These are phyloP conservation scores for Blastomussa wellsi DNA, from an alignment of 92 coral and sea anemone genomes.

Conservation along the genomic window DNA sequence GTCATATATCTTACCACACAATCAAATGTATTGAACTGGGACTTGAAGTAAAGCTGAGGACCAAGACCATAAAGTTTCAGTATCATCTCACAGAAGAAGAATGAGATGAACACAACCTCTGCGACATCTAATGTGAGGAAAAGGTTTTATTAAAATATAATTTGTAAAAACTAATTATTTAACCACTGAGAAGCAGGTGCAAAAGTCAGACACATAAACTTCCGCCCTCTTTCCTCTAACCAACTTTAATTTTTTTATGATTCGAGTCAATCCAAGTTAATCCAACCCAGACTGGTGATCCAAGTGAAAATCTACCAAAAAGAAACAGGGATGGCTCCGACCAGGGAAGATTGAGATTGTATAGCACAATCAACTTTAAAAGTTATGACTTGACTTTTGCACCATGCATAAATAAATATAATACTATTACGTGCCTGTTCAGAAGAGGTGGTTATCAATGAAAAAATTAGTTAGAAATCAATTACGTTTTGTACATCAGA, in stretches of 20 bases:
- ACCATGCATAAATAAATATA: too few species aligned
- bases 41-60: constrained; percentile 91
- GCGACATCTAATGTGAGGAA: constrained; percentile 67
- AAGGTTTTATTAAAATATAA: too few species aligned
- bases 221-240: too few species aligned
- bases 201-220: too few species aligned
- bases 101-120: constrained; percentile 85
- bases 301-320: not conserved
- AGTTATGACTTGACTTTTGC: too few species aligned
- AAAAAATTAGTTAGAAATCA: not conserved
- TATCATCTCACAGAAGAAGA: constrained; percentile 91
- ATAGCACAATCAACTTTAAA: not conserved
- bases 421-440: not conserved
- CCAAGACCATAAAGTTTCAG: constrained; percentile 96
- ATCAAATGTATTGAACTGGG: constrained; percentile 98
- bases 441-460: not conserved
- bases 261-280: too few species aligned
- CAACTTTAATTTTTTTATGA: too few species aligned
- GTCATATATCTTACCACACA: constrained; percentile 85
- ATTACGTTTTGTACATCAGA: too few species aligned
- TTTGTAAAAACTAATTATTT: too few species aligned
- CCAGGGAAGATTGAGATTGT: not conserved
- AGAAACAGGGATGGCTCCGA: not conserved
- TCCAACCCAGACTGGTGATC: too few species aligned
- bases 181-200: too few species aligned